A percentile compares a stretch with the other conserved stretches of the same genome.
phyloP scores from a whole-genome alignment of 1,140 invertebrate species.

The Wasmannia auropunctata region DNA sequence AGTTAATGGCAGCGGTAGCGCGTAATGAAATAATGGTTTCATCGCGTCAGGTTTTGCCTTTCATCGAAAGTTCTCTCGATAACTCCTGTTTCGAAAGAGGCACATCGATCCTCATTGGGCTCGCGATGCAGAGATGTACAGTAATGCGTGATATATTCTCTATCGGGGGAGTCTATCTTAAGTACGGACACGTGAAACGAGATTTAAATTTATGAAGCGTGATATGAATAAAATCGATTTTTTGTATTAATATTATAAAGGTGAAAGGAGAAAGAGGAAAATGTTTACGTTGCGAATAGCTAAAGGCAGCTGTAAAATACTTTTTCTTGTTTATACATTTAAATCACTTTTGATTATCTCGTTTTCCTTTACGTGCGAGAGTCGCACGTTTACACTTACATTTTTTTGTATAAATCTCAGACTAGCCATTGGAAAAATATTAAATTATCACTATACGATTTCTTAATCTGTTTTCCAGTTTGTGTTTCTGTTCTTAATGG shows the following conservation, averaged over 20 bases:
- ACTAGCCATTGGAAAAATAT: background rate
- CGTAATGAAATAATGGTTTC: conserved; percentile 33
- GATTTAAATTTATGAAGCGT: background rate
- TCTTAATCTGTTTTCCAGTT: background rate
- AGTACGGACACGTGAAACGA: background rate
- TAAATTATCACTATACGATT: background rate
- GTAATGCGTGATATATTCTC: background rate
- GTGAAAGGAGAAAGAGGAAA: background rate
- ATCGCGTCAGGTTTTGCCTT: background rate
- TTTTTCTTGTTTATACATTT: conserved; percentile 2
- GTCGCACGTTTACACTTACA: background rate
- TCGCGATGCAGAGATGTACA: background rate
- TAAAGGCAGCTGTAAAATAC: conserved; percentile 2
- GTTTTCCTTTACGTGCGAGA: background rate
- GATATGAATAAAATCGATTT: background rate
- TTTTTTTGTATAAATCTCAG: background rate
- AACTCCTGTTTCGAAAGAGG: conserved; percentile 7
- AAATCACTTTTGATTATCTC: conserved; percentile 2
- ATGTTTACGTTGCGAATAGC: background rate
- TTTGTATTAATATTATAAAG: background rate
- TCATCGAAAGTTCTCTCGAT: background rate
- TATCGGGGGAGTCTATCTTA: background rate
- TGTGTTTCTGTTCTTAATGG: background rate
- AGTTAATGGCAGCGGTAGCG: conserved; percentile 5
- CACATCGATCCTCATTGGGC: background rate